Percentiles rank a stretch among this genome's conserved stretches.
Conservation (phyloP, 2,888 invertebrate species). For the Hesperia comma region DNA sequence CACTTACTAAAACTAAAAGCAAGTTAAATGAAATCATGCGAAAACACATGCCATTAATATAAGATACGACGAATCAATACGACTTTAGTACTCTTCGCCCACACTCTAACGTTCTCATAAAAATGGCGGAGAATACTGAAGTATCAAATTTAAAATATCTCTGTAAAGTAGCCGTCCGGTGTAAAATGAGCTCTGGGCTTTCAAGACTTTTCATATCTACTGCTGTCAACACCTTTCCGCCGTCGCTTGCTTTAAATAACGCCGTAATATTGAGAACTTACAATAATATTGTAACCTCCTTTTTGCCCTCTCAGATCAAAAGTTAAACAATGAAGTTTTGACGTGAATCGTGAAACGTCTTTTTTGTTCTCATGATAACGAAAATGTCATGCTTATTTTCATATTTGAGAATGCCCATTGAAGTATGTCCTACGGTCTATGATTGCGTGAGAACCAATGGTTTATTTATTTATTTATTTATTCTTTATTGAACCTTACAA, state of each 20-base stretch:
- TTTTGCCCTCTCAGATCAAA: not conserved
- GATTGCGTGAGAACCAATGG: too few species aligned
- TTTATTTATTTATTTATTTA: too few species aligned
- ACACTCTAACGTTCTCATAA: not conserved
- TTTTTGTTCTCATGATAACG: too few species aligned
- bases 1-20: too few species aligned
- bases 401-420: too few species aligned
- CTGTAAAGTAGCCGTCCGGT: slow-evolving; percentile 24
- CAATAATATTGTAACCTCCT: slow-evolving; percentile 2
- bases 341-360: too few species aligned
- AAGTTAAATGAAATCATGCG: too few species aligned
- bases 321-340: not conserved
- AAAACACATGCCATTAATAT: too few species aligned
- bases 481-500: too few species aligned
- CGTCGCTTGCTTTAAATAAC: not conserved
- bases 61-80: too few species aligned
- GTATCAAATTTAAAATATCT: slow-evolving; percentile 24
- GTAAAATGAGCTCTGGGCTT: slow-evolving; percentile 16
- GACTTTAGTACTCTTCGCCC: not conserved
- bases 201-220: slow-evolving; percentile 16
- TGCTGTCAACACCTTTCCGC: slow-evolving; percentile 14
- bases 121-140: slow-evolving; percentile 19
- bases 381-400: too few species aligned
- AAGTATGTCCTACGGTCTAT: too few species aligned
- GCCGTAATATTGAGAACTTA: slow-evolving; percentile 3